Conservation (phyloP, 2,888 invertebrate genomes). For the Sipha maydis region DNA sequence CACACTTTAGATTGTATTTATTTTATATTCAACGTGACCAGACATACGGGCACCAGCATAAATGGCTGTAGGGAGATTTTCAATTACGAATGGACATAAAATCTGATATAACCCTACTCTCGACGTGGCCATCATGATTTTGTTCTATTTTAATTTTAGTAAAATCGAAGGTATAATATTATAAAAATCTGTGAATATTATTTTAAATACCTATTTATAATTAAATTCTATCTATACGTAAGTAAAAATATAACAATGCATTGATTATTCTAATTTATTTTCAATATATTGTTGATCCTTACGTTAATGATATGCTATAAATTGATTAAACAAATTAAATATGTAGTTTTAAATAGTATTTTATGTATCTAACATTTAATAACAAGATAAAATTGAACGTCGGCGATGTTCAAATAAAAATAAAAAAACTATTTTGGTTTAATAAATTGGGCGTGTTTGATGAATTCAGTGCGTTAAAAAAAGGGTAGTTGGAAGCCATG, state of each 20-base stretch:
- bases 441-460: constrained; percentile 54
- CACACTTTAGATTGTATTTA: constrained; percentile 32
- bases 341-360: neutral
- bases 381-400: constrained; percentile 35
- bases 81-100: constrained; percentile 46
- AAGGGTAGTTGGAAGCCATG: constrained; percentile 58
- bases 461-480: constrained; percentile 37
- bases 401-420: neutral
- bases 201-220: neutral
- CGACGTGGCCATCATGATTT: neutral
- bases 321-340: neutral
- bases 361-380: neutral
- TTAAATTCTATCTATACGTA: neutral
- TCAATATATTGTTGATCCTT: too few relatives aligned
- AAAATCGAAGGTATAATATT: neutral
- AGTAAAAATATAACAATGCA: too few relatives aligned
- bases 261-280: too few relatives aligned
- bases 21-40: constrained; percentile 28
- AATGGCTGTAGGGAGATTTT: constrained; percentile 3
- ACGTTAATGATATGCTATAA: too few relatives aligned
- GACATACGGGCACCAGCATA: constrained; percentile 61
- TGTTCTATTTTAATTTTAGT: constrained; percentile 15
- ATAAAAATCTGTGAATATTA: neutral
- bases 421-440: constrained; percentile 1
- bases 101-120: constrained; percentile 35